Percentiles rank a stretch among this genome's conserved stretches.
These are phyloP conservation scores for Philotrypesis tridentata DNA, from an alignment of 1,140 invertebrate species.

Conservation along the genomic window DNA sequence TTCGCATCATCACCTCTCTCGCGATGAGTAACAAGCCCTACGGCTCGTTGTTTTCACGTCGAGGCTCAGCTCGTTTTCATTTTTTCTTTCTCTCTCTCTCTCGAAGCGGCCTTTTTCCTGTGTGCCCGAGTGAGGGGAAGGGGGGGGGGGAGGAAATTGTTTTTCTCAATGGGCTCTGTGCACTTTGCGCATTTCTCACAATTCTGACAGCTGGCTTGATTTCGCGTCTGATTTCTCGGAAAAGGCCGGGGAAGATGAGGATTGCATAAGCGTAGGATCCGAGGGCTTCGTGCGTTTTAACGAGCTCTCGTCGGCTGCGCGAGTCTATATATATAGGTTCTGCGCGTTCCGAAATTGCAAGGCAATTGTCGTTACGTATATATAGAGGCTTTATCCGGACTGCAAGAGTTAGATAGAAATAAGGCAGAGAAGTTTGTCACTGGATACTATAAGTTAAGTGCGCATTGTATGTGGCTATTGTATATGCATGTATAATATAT, in stretches of 20 bases:
- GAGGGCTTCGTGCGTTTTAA: background rate
- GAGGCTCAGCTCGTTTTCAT: slow-evolving; percentile 50
- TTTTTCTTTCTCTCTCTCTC: background rate
- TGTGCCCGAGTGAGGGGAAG: too few species aligned
- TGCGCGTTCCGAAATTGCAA: too few species aligned
- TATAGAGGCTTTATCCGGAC: too few species aligned
- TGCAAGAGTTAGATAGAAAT: too few species aligned
- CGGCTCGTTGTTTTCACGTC: background rate
- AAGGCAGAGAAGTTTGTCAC: too few species aligned
- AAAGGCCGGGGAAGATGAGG: background rate
- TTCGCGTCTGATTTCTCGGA: background rate
- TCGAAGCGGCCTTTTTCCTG: too few species aligned
- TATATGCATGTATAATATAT: too few species aligned
- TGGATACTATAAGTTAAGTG: too few species aligned
- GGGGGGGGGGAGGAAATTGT: background rate
- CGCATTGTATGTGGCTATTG: too few species aligned
- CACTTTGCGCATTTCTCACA: background rate
- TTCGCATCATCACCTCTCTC: slow-evolving; percentile 67
- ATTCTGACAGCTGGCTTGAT: background rate
- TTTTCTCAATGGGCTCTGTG: background rate
- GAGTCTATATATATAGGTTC: too few species aligned
- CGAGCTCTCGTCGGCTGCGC: too few species aligned
- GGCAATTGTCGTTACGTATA: too few species aligned
- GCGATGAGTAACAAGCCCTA: slow-evolving; percentile 19
- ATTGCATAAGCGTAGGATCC: background rate